phyloP scores from a whole-genome alignment of 2,113 vertebrate genomes.

The Phalacrocorax pelagicus region DNA sequence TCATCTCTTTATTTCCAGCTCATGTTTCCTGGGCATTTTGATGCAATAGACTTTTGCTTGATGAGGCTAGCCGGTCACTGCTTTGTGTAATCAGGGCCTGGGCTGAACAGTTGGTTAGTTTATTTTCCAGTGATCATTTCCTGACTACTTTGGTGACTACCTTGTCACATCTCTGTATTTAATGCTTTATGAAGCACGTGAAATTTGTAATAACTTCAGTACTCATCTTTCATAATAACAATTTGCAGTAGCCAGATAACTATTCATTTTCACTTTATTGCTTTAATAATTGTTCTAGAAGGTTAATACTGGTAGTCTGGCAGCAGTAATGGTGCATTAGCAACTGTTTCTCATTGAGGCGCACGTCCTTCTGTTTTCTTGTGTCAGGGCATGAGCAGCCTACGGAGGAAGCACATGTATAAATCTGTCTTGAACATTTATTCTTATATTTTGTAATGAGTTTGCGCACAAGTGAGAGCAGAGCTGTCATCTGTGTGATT shows the following conservation, averaged over 20 bases:
- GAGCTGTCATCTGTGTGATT: background rate
- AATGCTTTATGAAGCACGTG: background rate
- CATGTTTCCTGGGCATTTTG: background rate
- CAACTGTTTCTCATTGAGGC: background rate
- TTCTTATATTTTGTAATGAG: background rate
- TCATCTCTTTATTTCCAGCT: background rate
- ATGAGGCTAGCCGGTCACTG: rapidly evolving
- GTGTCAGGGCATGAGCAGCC: background rate
- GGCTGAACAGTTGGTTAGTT: background rate
- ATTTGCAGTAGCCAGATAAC: background rate
- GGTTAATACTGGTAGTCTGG: background rate
- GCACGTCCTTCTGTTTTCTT: rapidly evolving
- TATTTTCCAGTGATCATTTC: background rate
- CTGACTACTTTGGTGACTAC: background rate
- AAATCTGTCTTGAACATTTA: background rate
- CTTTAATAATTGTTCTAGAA: background rate
- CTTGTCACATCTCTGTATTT: background rate
- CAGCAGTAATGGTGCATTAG: background rate
- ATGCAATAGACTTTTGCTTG: background rate
- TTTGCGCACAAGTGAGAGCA: background rate
- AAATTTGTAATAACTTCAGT: background rate
- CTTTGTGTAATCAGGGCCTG: rapidly evolving
- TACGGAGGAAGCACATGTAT: rapidly evolving
- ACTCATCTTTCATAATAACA: conserved; percentile 1
- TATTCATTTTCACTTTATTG: background rate